Percentiles rank a stretch among this genome's conserved stretches.
phyloP scores from a whole-genome alignment of 2,113 vertebrate genomes.

The Pseudorectes ferrugineus region DNA sequence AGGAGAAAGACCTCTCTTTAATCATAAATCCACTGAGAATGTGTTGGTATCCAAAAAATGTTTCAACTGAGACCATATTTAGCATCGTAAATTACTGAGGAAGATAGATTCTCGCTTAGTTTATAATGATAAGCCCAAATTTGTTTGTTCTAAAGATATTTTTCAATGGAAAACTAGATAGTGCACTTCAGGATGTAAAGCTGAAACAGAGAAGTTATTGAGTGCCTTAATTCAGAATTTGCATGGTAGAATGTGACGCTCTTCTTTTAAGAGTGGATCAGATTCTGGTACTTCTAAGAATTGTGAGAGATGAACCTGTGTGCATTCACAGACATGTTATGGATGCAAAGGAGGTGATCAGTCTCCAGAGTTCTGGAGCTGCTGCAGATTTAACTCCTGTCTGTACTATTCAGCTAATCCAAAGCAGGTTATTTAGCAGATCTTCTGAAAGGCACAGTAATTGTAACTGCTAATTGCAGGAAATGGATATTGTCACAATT shows the following conservation, averaged over 20 bases:
- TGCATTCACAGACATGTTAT: background rate
- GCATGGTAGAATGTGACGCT: background rate
- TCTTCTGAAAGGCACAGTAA: background rate
- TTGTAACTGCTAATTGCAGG: background rate
- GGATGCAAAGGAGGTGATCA: background rate
- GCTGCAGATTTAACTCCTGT: background rate
- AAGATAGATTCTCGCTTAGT: background rate
- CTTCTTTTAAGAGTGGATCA: background rate
- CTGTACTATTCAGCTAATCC: background rate
- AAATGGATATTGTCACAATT: background rate
- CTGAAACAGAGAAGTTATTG: background rate
- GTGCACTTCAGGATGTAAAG: background rate
- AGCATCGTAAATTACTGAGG: background rate
- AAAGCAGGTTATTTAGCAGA: background rate
- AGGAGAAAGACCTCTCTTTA: constrained; percentile 10
- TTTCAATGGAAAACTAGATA: background rate
- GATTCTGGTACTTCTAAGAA: background rate
- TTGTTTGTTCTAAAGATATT: constrained; percentile 11
- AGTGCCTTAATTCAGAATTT: background rate
- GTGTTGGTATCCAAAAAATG: constrained; percentile 28
- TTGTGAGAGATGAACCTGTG: background rate
- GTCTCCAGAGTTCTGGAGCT: background rate
- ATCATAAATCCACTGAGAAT: constrained; percentile 35
- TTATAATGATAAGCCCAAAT: constrained; percentile 12
- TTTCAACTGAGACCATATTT: constrained; percentile 13